Evolutionary conservation across 1,140 invertebrate genomes (phyloP).

Genomic region (Ceratina australensis): DNA sequence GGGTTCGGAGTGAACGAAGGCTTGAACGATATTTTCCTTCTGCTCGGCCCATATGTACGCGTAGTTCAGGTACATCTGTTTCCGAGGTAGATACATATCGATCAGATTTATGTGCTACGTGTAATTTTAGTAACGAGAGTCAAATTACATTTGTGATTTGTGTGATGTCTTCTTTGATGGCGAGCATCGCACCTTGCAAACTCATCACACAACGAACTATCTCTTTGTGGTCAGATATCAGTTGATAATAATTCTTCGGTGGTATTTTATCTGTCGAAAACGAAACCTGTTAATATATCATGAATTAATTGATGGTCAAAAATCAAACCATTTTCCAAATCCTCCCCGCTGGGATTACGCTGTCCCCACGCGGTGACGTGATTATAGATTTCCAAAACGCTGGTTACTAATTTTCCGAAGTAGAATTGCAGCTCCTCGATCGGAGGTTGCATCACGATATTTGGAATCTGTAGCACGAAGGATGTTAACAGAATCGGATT

Average conservation of each 20-base stretch:
- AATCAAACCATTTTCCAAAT: neutral
- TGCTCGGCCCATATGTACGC: conserved; percentile 86
- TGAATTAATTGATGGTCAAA: neutral
- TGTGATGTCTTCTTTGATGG: conserved; percentile 83
- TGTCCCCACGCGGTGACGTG: conserved; percentile 87
- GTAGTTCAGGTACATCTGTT: conserved; percentile 81
- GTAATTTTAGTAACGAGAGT: conserved; percentile 5
- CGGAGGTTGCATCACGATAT: conserved; percentile 81
- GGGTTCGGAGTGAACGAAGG: conserved; percentile 86
- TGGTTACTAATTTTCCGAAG: conserved; percentile 84
- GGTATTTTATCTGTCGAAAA: conserved; percentile 40
- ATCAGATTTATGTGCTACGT: too few relatives aligned
- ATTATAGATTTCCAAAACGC: conserved; percentile 83
- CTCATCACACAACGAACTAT: conserved; percentile 86
- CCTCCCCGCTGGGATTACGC: conserved; percentile 35
- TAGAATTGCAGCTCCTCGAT: conserved; percentile 87
- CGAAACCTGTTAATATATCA: conserved; percentile 17
- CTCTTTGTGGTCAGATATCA: conserved; percentile 89
- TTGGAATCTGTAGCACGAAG: conserved; percentile 84
- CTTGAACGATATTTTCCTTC: conserved; percentile 83
- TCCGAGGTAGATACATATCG: conserved; percentile 13
- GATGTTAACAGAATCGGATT: conserved; percentile 81
- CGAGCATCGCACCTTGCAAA: conserved; percentile 84
- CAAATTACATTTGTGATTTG: conserved; percentile 66
- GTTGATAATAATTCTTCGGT: conserved; percentile 84